Evolutionary conservation across 1,140 invertebrate genomes (phyloP), one percentile per base, ranked within the genome.

Genomic region (Lordiphosa collinella): DNA sequence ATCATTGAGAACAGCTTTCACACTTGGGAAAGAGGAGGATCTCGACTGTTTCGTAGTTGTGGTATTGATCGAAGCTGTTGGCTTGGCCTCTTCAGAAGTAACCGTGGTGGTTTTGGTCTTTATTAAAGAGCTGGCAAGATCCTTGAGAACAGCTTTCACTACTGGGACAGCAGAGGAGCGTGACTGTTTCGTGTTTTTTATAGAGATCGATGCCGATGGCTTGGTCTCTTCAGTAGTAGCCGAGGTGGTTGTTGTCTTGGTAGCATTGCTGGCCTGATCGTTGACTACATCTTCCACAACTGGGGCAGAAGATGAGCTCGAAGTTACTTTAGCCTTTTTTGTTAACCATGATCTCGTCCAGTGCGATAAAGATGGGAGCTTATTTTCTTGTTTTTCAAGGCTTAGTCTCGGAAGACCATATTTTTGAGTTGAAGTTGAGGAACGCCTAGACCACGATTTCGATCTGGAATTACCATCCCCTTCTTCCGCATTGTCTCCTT

Each of bases 181-280:
- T 25, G 40, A 41, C 18, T 22, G 18, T 22, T 5, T 4, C 4
- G 22, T 6, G 16, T 2, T 18, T 18, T 18, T 18, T 18, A 4
- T 18, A 0, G 2, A 0, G 3, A 4, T 4, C 0, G 16, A 18
- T 3, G 16, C 18, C 12, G 8, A 13, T 13, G 18, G 3, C 9
- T 38, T 0, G 36, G 8, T 32, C 1, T 37, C 22, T 14, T 41
- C 43, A 9, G 54, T 10, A 7, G 67, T 52, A 4, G 37, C 29
- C 1, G 56, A 65, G 4, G 46, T 52, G 1, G 60, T 49, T 7
- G 50, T 57, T 4, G 25, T 36, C 0, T 29, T 53, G 10, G 58
- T 49, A 3, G 44, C 18, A 3, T 49, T 41, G 12, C 41, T 34
- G n/a, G 57, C 48, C 1, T 60, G 49, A 29, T 25, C 29, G 0